Percentiles rank a stretch among this genome's conserved stretches.
Conservation (phyloP, 2,113 vertebrate genomes). For the Tupaia tana region DNA sequence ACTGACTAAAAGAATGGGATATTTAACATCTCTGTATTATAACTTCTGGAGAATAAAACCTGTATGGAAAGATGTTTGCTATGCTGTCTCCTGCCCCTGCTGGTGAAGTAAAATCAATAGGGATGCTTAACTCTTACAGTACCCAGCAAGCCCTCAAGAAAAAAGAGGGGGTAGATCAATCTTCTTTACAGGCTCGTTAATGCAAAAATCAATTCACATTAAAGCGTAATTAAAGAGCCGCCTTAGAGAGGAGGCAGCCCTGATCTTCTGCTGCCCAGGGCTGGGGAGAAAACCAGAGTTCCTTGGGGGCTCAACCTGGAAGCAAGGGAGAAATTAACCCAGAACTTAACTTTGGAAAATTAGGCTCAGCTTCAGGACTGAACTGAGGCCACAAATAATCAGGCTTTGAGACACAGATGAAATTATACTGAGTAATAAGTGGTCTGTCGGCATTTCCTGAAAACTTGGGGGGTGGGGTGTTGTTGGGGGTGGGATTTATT, state of each 20-base stretch:
- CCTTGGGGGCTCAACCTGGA: neutral
- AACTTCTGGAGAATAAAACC: neutral
- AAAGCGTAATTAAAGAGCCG: slow-evolving; percentile 84
- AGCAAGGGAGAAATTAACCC: neutral
- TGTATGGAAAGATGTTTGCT: neutral
- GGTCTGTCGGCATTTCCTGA: neutral
- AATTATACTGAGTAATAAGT: neutral
- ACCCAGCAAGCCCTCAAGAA: slow-evolving; percentile 76
- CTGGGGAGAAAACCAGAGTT: neutral
- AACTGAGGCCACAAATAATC: neutral
- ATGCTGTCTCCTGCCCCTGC: slow-evolving; percentile 59
- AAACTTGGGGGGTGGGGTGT: neutral
- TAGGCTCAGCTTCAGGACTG: neutral
- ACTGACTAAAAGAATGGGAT: neutral
- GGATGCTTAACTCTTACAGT: slow-evolving; percentile 75
- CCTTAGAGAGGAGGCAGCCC: slow-evolving; percentile 34
- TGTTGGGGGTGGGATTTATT: neutral
- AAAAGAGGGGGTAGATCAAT: slow-evolving; percentile 75
- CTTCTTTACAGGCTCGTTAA: slow-evolving; percentile 84
- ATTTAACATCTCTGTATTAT: neutral
- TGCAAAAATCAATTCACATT: slow-evolving; percentile 83
- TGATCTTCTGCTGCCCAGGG: neutral
- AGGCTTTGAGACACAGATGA: neutral
- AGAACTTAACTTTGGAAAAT: neutral
- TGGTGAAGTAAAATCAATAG: slow-evolving; percentile 80